A percentile compares a stretch with the other conserved stretches of the same genome.
phyloP scores from a whole-genome alignment of 2,797 vertebrate genomes.

The Pseudocheirus occidentalis region DNA sequence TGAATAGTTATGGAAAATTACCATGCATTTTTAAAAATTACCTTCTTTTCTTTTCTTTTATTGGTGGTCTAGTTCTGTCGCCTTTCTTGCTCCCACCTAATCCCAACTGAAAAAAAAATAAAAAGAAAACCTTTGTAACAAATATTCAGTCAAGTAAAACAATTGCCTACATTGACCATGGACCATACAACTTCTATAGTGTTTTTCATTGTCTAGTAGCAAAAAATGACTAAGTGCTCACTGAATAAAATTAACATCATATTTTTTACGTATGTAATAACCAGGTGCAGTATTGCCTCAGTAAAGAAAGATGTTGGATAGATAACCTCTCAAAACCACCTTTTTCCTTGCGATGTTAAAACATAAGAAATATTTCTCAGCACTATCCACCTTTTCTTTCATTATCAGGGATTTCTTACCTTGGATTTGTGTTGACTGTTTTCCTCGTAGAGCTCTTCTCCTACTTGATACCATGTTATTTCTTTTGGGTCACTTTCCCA shows the following conservation, averaged over 20 bases:
- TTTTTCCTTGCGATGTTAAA: too few species aligned
- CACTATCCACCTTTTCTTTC: background rate
- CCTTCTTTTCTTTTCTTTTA: background rate
- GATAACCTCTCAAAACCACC: background rate
- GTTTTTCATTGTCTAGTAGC: background rate
- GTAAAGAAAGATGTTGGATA: background rate
- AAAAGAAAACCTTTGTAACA: background rate
- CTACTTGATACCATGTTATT: background rate
- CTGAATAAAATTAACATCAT: background rate
- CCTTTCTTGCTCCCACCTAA: background rate
- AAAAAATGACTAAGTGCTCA: background rate
- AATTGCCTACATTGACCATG: background rate
- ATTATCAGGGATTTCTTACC: background rate
- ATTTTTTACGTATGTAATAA: background rate
- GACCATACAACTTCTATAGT: too few species aligned
- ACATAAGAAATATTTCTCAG: background rate
- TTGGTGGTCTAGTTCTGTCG: background rate
- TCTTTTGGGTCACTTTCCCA: background rate
- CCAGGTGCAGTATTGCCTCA: background rate
- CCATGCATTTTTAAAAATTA: background rate
- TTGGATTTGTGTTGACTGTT: background rate
- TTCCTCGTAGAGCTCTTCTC: background rate
- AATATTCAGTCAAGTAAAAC: background rate
- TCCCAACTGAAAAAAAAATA: background rate
- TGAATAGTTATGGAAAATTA: conserved; percentile 11